phyloP scores from a whole-genome alignment of 2,113 vertebrate species.

The Hyperoodon ampullatus region DNA sequence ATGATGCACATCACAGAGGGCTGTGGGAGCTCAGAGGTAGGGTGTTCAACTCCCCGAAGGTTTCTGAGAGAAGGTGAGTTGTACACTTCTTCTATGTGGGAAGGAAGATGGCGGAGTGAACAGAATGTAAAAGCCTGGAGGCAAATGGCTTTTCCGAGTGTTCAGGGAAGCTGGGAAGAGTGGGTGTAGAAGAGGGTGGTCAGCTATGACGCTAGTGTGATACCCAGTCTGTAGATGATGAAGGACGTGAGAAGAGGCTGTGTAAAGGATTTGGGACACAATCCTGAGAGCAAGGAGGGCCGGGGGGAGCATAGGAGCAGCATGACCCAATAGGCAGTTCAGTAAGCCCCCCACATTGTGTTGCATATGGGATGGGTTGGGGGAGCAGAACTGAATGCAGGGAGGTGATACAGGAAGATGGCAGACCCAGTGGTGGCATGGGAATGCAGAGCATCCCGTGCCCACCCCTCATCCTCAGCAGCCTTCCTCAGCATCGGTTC shows the following conservation, averaged over 20 bases:
- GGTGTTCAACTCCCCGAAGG: neutral
- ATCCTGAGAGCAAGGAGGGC: neutral
- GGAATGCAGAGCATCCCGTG: neutral
- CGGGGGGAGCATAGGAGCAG: neutral
- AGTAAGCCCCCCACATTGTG: neutral
- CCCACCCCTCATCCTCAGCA: neutral
- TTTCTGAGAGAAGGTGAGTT: neutral
- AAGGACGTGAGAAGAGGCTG: neutral
- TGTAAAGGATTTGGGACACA: neutral
- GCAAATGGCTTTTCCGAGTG: neutral
- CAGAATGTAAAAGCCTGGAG: neutral
- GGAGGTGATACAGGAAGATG: neutral
- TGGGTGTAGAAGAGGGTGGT: fast-evolving
- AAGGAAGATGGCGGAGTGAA: neutral
- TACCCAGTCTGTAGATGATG: neutral
- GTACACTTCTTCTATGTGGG: neutral
- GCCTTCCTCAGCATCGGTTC: neutral
- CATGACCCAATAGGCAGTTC: fast-evolving
- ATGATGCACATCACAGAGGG: fast-evolving
- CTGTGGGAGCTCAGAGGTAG: neutral
- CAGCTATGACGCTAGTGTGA: fast-evolving
- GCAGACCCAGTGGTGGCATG: fast-evolving
- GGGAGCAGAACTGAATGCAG: neutral
- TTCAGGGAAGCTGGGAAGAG: neutral
- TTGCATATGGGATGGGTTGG: fast-evolving